phyloP scores from a whole-genome alignment of 1,140 invertebrate species.

The Drosophila rhopaloa region DNA sequence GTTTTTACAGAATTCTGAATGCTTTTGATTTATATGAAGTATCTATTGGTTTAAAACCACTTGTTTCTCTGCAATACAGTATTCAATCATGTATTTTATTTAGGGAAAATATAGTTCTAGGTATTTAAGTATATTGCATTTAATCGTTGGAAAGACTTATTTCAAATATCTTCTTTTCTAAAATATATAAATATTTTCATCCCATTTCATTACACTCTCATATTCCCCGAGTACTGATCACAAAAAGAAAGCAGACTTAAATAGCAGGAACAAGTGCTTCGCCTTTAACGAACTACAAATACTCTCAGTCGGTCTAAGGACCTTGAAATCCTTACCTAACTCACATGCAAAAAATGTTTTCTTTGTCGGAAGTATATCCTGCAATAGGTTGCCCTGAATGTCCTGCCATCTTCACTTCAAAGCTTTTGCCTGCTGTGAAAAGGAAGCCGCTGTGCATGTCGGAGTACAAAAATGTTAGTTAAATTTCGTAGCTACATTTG shows the following conservation, averaged over 20 bases:
- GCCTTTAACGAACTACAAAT: conserved; percentile 1
- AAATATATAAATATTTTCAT: neutral
- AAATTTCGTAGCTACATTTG: conserved; percentile 67
- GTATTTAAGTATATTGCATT: too few species aligned
- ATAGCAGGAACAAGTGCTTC: neutral
- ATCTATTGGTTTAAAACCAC: too few species aligned
- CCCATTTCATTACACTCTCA: neutral
- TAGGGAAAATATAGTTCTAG: too few species aligned
- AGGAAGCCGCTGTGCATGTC: conserved; percentile 46
- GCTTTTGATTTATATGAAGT: too few species aligned
- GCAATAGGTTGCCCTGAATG: conserved; percentile 1
- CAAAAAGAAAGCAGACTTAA: neutral
- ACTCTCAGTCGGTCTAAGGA: neutral
- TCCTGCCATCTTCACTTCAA: conserved; percentile 10
- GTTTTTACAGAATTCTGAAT: too few species aligned
- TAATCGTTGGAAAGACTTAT: too few species aligned
- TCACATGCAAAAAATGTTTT: neutral
- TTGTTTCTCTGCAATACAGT: too few species aligned
- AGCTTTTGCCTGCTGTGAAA: conserved; percentile 35
- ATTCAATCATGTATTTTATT: too few species aligned
- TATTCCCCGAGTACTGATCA: neutral
- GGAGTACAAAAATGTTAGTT: conserved; percentile 61
- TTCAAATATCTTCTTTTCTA: too few species aligned
- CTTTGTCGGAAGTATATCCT: neutral
- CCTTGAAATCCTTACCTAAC: neutral